Evolutionary conservation across 2,797 vertebrate genomes (phyloP).

Genomic region (Eupleurogrammus muticus): DNA sequence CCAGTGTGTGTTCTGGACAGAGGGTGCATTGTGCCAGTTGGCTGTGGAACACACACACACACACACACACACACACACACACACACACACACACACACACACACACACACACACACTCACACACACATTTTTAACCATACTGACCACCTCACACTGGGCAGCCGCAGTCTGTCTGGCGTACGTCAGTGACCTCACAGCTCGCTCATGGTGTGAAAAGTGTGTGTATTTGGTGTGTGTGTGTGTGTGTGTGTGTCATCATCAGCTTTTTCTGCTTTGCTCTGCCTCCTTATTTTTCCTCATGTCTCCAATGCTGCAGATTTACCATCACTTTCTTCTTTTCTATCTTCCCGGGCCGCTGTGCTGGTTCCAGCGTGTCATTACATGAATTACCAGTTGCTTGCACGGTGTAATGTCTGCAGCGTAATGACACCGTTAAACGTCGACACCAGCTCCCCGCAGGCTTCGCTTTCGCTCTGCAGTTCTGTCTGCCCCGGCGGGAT

Average conservation of each 20-base stretch:
- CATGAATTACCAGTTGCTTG: no score
- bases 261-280: constrained; percentile 21
- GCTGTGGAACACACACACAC: constrained; percentile 32
- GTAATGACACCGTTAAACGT: no score
- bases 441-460: no score
- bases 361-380: no score
- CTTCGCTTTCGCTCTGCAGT: no score
- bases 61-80: constrained; percentile 37
- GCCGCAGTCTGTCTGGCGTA: constrained; percentile 45
- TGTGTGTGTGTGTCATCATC: constrained; percentile 11
- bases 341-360: not conserved
- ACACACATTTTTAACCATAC: constrained; percentile 25
- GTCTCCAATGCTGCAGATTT: constrained; percentile 3
- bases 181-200: constrained; percentile 54
- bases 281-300: constrained; percentile 23
- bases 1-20: constrained; percentile 73
- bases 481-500: no score
- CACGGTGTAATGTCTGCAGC: no score
- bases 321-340: not conserved
- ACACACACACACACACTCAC: constrained; percentile 43
- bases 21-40: constrained; percentile 64
- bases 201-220: constrained; percentile 41
- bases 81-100: constrained; percentile 26
- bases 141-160: constrained; percentile 44
- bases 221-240: constrained; percentile 23